These are phyloP conservation scores for Drosophila neocordata DNA, from an alignment of 1,140 invertebrate genomes.

Conservation along the genomic window DNA sequence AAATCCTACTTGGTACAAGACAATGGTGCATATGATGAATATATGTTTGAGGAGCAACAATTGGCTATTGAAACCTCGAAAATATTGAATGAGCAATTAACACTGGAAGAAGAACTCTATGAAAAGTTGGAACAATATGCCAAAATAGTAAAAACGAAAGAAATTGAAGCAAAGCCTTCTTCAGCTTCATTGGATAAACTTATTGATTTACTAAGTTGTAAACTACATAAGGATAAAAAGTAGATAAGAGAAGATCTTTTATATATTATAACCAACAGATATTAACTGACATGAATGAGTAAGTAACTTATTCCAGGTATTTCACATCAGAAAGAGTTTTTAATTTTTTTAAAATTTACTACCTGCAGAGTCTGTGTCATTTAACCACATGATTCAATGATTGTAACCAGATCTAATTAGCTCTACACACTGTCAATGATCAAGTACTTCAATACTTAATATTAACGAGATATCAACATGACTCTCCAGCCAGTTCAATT, in stretches of 20 bases:
- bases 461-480: not conserved
- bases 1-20: not conserved
- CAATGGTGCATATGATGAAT: not conserved
- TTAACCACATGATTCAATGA: not conserved
- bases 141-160: not conserved
- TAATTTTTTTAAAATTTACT: too few species aligned
- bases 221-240: too few species aligned
- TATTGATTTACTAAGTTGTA: too few species aligned
- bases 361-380: not conserved
- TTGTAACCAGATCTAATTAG: slow-evolving; percentile 2
- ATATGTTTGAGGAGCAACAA: not conserved
- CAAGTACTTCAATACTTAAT: too few species aligned
- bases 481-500: not conserved
- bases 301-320: too few species aligned
- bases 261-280: too few species aligned
- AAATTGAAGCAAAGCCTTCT: too few species aligned
- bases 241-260: too few species aligned
- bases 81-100: not conserved
- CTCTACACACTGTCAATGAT: not conserved
- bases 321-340: too few species aligned
- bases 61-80: not conserved
- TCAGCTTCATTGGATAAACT: too few species aligned
- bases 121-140: not conserved
- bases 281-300: too few species aligned
- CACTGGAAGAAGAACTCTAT: not conserved